These are phyloP conservation scores for Timandra comae DNA, from an alignment of 2,888 invertebrate genomes.

Conservation along the genomic window DNA sequence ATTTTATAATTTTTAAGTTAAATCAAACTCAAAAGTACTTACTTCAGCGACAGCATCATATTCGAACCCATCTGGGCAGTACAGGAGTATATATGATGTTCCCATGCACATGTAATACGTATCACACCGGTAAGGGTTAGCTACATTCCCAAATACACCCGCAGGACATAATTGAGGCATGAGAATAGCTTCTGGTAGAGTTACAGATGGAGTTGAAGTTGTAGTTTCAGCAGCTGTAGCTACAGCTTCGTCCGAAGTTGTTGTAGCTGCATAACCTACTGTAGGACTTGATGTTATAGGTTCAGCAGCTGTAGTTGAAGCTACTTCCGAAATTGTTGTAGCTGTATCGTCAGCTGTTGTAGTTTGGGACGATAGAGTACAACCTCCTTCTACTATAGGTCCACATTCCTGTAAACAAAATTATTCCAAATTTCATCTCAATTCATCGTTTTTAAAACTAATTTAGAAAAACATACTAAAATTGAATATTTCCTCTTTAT, in stretches of 20 bases:
- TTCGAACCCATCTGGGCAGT: conserved; percentile 9
- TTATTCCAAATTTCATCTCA: not conserved
- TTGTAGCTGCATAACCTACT: too few species aligned
- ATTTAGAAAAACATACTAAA: not conserved
- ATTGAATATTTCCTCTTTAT: not conserved
- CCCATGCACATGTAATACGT: conserved; percentile 10
- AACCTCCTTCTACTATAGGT: conserved; percentile 7
- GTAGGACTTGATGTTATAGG: too few species aligned
- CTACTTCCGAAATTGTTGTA: too few species aligned
- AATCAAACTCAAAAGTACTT: too few species aligned
- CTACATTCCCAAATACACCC: not conserved
- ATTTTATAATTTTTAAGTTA: too few species aligned
- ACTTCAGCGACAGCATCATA: conserved; percentile 21
- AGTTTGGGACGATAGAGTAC: not conserved
- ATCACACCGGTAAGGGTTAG: conserved; percentile 5
- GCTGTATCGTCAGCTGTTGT: too few species aligned
- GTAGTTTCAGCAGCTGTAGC: not conserved
- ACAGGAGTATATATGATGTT: conserved; percentile 4
- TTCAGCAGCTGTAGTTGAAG: too few species aligned
- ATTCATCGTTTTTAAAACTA: not conserved
- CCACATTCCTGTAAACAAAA: conserved; percentile 7
- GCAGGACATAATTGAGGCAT: too few species aligned
- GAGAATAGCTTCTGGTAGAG: too few species aligned
- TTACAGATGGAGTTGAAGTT: too few species aligned
- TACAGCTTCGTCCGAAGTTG: not conserved